Conservation (phyloP, 2,888 invertebrate genomes). For the Adela reaumurella region DNA sequence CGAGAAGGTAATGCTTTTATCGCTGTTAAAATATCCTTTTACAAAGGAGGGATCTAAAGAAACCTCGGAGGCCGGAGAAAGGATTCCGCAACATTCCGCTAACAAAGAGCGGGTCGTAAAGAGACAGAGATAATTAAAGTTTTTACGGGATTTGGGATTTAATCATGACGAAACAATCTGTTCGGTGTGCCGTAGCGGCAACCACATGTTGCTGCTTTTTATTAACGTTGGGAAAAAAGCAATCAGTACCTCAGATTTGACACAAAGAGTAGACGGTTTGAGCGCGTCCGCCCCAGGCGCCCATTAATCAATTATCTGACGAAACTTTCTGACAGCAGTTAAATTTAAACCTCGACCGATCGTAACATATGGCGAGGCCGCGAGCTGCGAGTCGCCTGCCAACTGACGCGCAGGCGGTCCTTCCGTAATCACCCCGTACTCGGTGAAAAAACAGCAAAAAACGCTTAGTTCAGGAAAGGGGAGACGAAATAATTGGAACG, state of each 20-base stretch:
- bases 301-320: constrained; percentile 48
- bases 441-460: constrained; percentile 19
- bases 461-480: constrained; percentile 27
- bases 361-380: constrained; percentile 39
- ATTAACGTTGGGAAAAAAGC: constrained; percentile 38
- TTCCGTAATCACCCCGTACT: constrained; percentile 34
- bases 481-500: constrained; percentile 42
- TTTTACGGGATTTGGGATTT: background rate
- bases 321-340: constrained; percentile 38
- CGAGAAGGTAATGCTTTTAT: too few species aligned
- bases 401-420: constrained; percentile 33
- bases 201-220: constrained; percentile 39
- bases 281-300: constrained; percentile 42
- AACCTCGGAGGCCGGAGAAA: too few species aligned
- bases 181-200: constrained; percentile 21
- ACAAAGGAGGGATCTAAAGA: too few species aligned
- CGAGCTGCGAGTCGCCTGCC: constrained; percentile 33
- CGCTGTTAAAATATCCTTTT: too few species aligned
- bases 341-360: constrained; percentile 29
- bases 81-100: background rate
- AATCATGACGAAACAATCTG: background rate
- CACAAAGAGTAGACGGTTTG: constrained; percentile 42
- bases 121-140: background rate
- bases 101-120: background rate
- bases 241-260: constrained; percentile 46